phyloP scores from a whole-genome alignment of 2,797 vertebrate species.

The Adelosebastes latens region DNA sequence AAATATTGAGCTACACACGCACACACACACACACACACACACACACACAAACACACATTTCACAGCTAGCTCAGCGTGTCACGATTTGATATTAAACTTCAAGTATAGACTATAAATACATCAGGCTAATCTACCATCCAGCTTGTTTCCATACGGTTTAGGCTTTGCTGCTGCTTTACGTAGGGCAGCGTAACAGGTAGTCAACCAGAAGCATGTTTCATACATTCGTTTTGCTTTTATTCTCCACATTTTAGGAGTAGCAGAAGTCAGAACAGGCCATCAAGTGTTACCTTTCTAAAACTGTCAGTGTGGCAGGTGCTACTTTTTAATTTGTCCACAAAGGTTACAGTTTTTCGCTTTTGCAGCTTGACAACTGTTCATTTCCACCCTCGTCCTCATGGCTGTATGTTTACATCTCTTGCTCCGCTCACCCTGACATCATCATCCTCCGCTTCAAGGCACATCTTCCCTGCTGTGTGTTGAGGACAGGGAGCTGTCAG shows the following conservation, averaged over 20 bases:
- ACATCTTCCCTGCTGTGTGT: not conserved
- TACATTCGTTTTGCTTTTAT: not conserved
- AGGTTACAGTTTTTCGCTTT: not conserved
- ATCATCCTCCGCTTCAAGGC: conserved; percentile 34
- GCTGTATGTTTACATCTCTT: not conserved
- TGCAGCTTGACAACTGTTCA: not conserved
- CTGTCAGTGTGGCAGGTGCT: not conserved
- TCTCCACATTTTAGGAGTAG: not conserved
- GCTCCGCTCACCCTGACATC: not conserved
- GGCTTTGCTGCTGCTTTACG: not conserved
- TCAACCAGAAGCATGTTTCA: not conserved
- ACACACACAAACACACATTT: not conserved
- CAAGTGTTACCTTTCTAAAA: not conserved
- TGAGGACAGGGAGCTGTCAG: not conserved
- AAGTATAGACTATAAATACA: not conserved
- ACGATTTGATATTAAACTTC: not conserved
- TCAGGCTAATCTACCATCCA: not conserved
- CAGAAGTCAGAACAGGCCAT: conserved; percentile 1
- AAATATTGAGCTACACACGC: not conserved
- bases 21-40: not conserved
- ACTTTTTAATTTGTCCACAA: not conserved
- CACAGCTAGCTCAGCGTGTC: not conserved
- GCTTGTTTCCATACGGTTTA: not conserved
- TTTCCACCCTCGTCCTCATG: not conserved
- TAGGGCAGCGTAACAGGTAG: not conserved